Evolutionary conservation across 2,888 invertebrate genomes (phyloP).

Genomic region (Gnatocerus cornutus): DNA sequence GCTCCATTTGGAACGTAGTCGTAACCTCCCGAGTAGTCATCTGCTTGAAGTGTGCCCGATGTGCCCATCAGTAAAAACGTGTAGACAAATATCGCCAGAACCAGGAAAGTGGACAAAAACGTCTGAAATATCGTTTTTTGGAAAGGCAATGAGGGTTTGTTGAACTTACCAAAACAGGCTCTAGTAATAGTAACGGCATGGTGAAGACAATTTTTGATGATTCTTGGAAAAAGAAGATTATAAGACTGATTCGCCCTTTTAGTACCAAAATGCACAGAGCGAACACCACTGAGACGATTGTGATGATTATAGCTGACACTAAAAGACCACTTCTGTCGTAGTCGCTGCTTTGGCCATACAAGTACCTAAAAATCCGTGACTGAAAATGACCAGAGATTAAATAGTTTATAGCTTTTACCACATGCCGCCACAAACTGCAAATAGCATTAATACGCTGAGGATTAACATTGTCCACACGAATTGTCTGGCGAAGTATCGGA

Average conservation of each 20-base stretch:
- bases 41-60: conserved; percentile 16
- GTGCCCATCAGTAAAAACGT: conserved; percentile 14
- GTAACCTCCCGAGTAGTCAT: not conserved
- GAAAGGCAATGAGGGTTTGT: not conserved
- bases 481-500: conserved; percentile 28
- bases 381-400: not conserved
- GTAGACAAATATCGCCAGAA: conserved; percentile 25
- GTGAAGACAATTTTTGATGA: conserved; percentile 27
- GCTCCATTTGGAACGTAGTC: conserved; percentile 26
- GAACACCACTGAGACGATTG: conserved; percentile 15
- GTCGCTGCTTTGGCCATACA: conserved; percentile 1
- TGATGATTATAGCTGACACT: conserved; percentile 12
- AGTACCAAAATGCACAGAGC: conserved; percentile 15
- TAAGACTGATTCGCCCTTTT: conserved; percentile 3
- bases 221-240: conserved; percentile 26
- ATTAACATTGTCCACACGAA: conserved; percentile 33
- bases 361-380: conserved; percentile 20
- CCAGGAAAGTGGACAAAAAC: not conserved
- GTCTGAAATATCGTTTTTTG: not conserved
- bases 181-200: conserved; percentile 30
- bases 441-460: conserved; percentile 9
- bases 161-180: conserved; percentile 24
- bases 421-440: conserved; percentile 16
- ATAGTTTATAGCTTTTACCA: conserved; percentile 25
- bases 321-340: not conserved